Conservation (phyloP, 2,113 vertebrate genomes). For the Hydrochoerus hydrochaeris region DNA sequence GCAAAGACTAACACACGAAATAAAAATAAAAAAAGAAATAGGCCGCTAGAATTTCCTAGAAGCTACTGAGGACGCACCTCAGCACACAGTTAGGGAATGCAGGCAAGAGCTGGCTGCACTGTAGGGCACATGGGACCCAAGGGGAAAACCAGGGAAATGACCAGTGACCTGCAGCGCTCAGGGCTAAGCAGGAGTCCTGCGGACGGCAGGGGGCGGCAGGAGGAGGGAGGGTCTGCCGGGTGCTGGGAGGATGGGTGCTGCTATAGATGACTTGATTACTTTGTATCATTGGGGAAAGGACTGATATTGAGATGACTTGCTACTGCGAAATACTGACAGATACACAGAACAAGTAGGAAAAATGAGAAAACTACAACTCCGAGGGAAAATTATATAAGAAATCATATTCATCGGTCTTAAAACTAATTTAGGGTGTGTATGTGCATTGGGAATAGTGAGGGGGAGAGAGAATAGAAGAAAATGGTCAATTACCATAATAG, state of each 20-base stretch:
- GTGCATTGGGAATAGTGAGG: fast-evolving
- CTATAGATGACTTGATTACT: not conserved
- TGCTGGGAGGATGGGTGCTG: too few species aligned
- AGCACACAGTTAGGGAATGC: not conserved
- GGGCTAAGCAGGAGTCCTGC: not conserved
- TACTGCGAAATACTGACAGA: not conserved
- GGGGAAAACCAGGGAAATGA: not conserved
- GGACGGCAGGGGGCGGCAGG: not conserved
- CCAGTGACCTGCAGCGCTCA: not conserved
- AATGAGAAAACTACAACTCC: not conserved
- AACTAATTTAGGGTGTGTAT: not conserved
- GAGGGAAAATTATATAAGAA: not conserved
- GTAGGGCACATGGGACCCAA: not conserved
- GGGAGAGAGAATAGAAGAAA: not conserved
- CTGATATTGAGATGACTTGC: not conserved
- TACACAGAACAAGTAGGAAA: not conserved
- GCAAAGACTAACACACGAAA: not conserved
- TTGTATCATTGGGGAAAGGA: not conserved
- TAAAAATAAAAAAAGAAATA: not conserved
- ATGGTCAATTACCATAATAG: not conserved
- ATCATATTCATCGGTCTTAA: not conserved
- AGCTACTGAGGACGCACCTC: not conserved
- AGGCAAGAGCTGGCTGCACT: not conserved
- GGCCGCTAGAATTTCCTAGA: not conserved
- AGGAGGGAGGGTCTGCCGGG: not conserved